Base-by-base conservation (phyloP, 2,888 invertebrate species). In the Subacronicta megacephala region DNA sequence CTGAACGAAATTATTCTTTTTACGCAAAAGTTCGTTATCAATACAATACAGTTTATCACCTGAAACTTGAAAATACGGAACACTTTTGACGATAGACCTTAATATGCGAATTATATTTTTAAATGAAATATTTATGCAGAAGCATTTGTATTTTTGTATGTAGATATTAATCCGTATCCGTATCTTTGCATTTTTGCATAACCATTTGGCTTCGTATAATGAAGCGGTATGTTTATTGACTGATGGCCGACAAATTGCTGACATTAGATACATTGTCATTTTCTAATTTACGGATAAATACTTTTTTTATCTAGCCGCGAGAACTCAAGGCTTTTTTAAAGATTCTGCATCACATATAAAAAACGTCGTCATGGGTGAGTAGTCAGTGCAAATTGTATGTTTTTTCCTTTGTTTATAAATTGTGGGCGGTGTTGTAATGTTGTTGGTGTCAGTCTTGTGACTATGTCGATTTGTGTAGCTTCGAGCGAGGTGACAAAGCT, bases 401-500 rank as follows among this genome's bases (percentile, higher is more conserved):
- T 67, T 70, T 64, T 70, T 57, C 49, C 58, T 10, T 80, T 78
- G 77, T 82, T 84, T 81, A 74, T 74, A 75, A n/a, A 73, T 83
- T 77, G 92, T 93, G 90, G 91, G 91, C 92, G 92, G 89, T 88
- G 83, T 88, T 82, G 75, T 74, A 92, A 89, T 88, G 83, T 88
- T 82, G 75, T 74, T 67, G 72, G 69, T 67, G 63, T 50, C 38
- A 63, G 69, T 79, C 56, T 75, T 76, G 58, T 79, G 74, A 82
- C 62, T 74, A 88, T 90, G 87, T 80, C 81, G 71, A 75, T 83
- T 85, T 88, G 78, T 88, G 67, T 83, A 95, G 95, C 94, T 80
- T 94, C 95, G 62, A 94, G 94, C 70, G 96, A 96, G 87, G 95
- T 95, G 75, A 94, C 95, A 59, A 96, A 96, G 88, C 93, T 96